phyloP scores from a whole-genome alignment of 2,113 vertebrate species.

The Phyllostomus discolor region DNA sequence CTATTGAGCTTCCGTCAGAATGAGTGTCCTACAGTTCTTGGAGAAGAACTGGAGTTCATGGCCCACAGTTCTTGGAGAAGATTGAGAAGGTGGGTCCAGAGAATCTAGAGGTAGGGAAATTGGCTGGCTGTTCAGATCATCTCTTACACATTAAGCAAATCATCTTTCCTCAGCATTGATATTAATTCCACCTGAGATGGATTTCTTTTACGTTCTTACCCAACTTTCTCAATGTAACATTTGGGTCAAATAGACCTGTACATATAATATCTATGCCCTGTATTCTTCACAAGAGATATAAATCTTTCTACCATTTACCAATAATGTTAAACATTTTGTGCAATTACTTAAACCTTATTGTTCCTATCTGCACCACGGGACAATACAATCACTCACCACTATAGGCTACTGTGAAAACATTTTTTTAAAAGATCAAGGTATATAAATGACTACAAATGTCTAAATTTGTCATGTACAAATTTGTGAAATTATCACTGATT shows the following conservation, averaged over 20 bases:
- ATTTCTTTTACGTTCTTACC: neutral
- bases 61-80: neutral
- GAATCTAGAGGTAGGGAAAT: neutral
- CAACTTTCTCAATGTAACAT: neutral
- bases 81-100: neutral
- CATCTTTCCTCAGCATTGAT: fast-evolving
- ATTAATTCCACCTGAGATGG: neutral
- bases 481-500: neutral
- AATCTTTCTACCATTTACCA: neutral
- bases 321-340: neutral
- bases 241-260: neutral
- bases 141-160: neutral
- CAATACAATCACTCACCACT: neutral
- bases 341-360: neutral
- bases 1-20: neutral
- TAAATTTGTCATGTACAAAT: neutral
- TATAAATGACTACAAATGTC: neutral
- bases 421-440: neutral
- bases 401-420: neutral
- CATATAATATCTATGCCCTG: neutral
- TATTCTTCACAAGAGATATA: neutral
- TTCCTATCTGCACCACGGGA: neutral
- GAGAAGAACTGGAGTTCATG: neutral
- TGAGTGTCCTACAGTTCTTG: neutral
- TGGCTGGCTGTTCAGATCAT: neutral